Evolutionary conservation across 2,888 invertebrate genomes (phyloP), one percentile per base, ranked within the genome.

Genomic region (Alitta virens): DNA sequence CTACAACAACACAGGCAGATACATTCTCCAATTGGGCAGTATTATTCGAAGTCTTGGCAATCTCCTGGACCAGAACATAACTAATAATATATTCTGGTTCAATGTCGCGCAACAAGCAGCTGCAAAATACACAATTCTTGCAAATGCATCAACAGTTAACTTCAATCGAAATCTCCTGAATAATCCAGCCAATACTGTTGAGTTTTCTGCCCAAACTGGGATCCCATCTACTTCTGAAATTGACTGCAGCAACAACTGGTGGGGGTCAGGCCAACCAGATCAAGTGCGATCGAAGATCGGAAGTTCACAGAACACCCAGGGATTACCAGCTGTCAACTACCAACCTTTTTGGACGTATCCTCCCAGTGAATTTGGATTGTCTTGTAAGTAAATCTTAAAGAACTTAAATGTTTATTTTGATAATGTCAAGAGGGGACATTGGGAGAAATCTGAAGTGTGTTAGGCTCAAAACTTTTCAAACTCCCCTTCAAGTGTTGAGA

Each of bases 141-240:
- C 24, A 12, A 55, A 55, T 55, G 38, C 40, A 5, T 38, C 27
- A 9, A 12, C 3, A 18, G 38, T 55, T 5, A 38, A 9, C 7
- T 55, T 55, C 12, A 12, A 55, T 9, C 5, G 18, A 14, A 55
- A 55, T 18, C 9, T 55, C 21, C 24, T 55, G 18, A 55, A 55
- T 23, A 55, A 55, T 38, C 55, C 55, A n/a, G n/a, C 38, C 40
- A 55, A 55, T 38, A n/a, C 18, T 16, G 27, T 38, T 55, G 55
- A 55, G 27, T 12, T 55, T 5, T 27, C 38, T 12, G 9, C 25
- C 3, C 9, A 23, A 9, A 3, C n/a, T 16, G n/a, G 7, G 5
- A 24, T 18, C 9, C 50, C 9, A 49, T n/a, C 21, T 18, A 7
- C 27, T 16, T 9, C 16, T 14, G 38, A 7, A 7, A 9, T 24